These are phyloP conservation scores for Gymnoscopelus braueri DNA, from an alignment of 2,797 vertebrate species.

Conservation along the genomic window DNA sequence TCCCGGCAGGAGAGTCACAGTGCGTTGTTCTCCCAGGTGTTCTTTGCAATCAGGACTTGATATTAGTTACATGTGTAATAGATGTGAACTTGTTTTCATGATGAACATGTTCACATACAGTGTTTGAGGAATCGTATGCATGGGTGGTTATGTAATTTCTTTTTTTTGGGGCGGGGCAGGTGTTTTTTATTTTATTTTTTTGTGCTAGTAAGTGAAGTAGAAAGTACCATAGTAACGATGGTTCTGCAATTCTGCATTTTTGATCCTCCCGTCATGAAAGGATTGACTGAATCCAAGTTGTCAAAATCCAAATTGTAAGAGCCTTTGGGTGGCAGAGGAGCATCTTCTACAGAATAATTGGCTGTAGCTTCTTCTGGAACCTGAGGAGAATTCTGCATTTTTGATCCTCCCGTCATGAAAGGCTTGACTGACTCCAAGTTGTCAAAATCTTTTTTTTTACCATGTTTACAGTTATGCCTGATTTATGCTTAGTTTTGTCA, in stretches of 20 bases:
- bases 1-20: constrained; percentile 10
- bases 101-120: constrained; percentile 30
- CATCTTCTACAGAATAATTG: constrained; percentile 53
- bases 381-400: no score
- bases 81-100: constrained; percentile 26
- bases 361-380: constrained; percentile 22
- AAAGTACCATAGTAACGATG: not conserved
- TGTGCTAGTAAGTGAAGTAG: constrained; percentile 12
- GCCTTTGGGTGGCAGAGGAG: constrained; percentile 40
- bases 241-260: constrained; percentile 19
- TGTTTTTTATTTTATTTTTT: constrained; percentile 26
- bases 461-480: no score
- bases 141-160: constrained; percentile 18
- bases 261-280: no score
- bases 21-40: constrained; percentile 1
- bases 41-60: constrained; percentile 21
- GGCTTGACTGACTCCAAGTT: no score
- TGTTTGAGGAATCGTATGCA: constrained; percentile 3
- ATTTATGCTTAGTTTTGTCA: no score
- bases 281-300: no score
- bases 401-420: no score
- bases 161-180: constrained; percentile 9
- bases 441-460: no score
- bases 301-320: no score
- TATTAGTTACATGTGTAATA: constrained; percentile 33